Conservation (phyloP, 1,140 invertebrate genomes). For the Drosophila lacertosa region DNA sequence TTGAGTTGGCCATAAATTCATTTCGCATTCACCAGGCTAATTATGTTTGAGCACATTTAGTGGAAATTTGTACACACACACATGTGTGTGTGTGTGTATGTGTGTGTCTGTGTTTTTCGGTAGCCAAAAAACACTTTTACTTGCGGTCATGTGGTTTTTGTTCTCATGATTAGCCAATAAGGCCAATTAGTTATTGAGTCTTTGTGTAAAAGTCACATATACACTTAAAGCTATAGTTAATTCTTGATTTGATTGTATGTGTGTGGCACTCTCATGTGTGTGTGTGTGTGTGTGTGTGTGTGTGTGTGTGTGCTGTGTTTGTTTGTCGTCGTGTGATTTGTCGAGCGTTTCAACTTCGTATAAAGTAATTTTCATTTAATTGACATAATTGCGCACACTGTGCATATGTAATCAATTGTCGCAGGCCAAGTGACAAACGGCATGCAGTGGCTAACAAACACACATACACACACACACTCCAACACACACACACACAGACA, state of each 20-base stretch:
- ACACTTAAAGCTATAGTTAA: slow-evolving; percentile 58
- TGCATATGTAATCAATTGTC: slow-evolving; percentile 82
- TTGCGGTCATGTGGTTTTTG: slow-evolving; percentile 23
- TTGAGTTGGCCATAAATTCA: slow-evolving; percentile 19
- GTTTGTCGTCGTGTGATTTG: slow-evolving; percentile 46
- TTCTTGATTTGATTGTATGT: slow-evolving; percentile 34
- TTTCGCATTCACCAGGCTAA: slow-evolving; percentile 29
- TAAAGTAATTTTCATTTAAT: slow-evolving; percentile 82
- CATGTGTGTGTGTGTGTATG: neutral
- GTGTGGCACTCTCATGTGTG: slow-evolving; percentile 3
- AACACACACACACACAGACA: slow-evolving; percentile 17
- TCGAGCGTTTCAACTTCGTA: slow-evolving; percentile 48
- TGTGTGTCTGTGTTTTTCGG: slow-evolving; percentile 4
- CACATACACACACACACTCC: slow-evolving; percentile 20
- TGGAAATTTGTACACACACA: neutral
- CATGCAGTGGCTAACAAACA: slow-evolving; percentile 27
- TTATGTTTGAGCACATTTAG: slow-evolving; percentile 15
- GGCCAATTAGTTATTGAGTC: slow-evolving; percentile 60
- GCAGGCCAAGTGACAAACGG: slow-evolving; percentile 52
- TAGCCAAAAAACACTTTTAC: slow-evolving; percentile 21
- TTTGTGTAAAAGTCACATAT: slow-evolving; percentile 43
- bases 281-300: slow-evolving; percentile 1
- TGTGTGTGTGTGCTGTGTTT: slow-evolving; percentile 14
- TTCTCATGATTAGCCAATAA: slow-evolving; percentile 30
- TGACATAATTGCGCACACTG: slow-evolving; percentile 81